Conservation (phyloP, 2,113 vertebrate genomes). For the Ailuropoda melanoleuca region DNA sequence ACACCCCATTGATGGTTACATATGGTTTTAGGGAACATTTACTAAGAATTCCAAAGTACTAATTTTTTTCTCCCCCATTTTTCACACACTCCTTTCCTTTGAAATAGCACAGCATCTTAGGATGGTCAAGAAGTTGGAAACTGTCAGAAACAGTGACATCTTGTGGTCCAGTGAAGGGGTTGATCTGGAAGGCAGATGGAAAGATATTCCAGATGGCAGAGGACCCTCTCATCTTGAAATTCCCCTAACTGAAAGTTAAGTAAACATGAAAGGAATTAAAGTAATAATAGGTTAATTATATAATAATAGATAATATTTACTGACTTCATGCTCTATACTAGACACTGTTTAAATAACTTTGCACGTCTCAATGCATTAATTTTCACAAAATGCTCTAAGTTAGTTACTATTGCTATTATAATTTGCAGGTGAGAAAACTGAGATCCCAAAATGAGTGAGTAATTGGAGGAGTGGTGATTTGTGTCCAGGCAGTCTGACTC, state of each 20-base stretch:
- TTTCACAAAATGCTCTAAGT: neutral
- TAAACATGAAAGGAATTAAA: neutral
- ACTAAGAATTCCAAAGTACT: neutral
- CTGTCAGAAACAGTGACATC: constrained; percentile 57
- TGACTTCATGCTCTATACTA: neutral
- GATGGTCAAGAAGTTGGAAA: neutral
- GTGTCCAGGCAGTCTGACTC: neutral
- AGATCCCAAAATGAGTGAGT: neutral
- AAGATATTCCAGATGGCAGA: neutral
- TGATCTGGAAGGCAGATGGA: neutral
- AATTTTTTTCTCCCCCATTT: neutral
- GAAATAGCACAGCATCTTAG: neutral
- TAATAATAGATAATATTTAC: neutral
- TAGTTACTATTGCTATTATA: neutral
- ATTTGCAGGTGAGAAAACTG: neutral
- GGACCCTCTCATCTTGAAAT: neutral
- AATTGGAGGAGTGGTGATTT: neutral
- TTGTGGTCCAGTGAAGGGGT: neutral
- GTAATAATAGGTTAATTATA: neutral
- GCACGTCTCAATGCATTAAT: neutral
- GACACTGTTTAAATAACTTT: neutral
- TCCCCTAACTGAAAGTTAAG: neutral
- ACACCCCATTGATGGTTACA: neutral
- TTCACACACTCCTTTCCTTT: neutral
- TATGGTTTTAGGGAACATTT: neutral